Conservation (phyloP, 1,140 invertebrate species). For the Aphaenogaster floridana region DNA sequence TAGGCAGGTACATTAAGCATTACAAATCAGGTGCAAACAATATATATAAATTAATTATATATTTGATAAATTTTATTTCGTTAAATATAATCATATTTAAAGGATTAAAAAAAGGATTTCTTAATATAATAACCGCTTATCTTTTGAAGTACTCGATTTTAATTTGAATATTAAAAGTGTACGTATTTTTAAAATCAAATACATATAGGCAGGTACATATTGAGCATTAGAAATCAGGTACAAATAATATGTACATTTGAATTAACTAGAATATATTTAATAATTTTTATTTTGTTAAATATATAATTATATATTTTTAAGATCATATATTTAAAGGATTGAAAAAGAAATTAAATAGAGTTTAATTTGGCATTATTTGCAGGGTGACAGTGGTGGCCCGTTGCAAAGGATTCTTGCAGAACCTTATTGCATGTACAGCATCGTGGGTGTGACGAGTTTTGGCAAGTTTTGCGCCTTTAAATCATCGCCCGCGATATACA, state of each 20-base stretch:
- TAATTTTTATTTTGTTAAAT: background rate
- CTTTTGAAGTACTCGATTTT: too few species aligned
- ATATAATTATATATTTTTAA: background rate
- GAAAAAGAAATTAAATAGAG: background rate
- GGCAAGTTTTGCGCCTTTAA: slow-evolving; percentile 87
- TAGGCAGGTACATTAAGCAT: background rate
- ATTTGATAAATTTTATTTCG: background rate
- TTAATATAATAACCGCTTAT: too few species aligned
- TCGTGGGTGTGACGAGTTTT: slow-evolving; percentile 86
- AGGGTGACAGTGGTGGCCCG: slow-evolving; percentile 89
- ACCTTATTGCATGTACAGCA: slow-evolving; percentile 83
- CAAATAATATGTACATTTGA: too few species aligned
- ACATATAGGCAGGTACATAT: too few species aligned
- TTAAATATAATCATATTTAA: background rate
- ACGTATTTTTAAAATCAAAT: too few species aligned
- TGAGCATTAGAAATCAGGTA: too few species aligned
- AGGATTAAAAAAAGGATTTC: background rate
- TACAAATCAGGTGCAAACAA: background rate
- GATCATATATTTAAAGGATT: background rate
- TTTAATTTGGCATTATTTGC: slow-evolving; percentile 51
- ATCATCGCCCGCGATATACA: slow-evolving; percentile 88
- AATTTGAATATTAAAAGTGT: too few species aligned
- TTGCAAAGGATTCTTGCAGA: slow-evolving; percentile 82
- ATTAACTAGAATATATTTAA: background rate
- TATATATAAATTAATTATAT: background rate